These are phyloP conservation scores for Epirrhoe alternata DNA, from an alignment of 2,888 invertebrate species.

Conservation along the genomic window DNA sequence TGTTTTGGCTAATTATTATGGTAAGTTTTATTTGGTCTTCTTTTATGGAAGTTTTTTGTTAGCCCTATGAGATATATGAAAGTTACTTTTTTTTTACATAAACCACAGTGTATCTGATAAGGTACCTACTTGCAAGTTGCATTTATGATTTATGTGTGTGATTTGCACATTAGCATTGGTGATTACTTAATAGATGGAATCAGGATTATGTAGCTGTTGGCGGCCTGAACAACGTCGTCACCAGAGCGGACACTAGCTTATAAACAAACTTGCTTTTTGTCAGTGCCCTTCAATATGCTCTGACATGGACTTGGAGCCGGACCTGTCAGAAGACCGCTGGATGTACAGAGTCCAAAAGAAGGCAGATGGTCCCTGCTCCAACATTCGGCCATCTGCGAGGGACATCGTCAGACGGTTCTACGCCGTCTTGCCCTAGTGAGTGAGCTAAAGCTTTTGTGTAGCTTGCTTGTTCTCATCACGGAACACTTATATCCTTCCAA, in stretches of 20 bases:
- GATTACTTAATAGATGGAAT: too few relatives aligned
- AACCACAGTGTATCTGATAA: too few relatives aligned
- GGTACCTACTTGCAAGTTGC: too few relatives aligned
- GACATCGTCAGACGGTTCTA: constrained; percentile 71
- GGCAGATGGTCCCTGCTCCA: constrained; percentile 50
- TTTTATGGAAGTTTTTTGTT: background rate
- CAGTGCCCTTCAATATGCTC: constrained; percentile 54
- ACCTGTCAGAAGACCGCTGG: constrained; percentile 60
- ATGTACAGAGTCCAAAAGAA: constrained; percentile 51
- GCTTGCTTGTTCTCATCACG: too few relatives aligned
- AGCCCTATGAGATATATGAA: too few relatives aligned
- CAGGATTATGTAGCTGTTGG: too few relatives aligned
- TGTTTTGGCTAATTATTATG: constrained; percentile 61
- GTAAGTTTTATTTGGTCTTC: constrained; percentile 50
- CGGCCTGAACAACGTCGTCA: too few relatives aligned
- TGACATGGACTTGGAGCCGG: constrained; percentile 52
- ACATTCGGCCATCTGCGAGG: constrained; percentile 55
- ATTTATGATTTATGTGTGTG: too few relatives aligned
- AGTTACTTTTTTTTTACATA: too few relatives aligned
- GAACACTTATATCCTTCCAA: too few relatives aligned
- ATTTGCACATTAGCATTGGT: too few relatives aligned
- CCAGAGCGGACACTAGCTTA: too few relatives aligned
- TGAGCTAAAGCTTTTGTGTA: constrained; percentile 23
- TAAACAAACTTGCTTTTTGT: background rate
- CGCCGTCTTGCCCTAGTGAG: constrained; percentile 75